Evolutionary conservation across 1,140 invertebrate genomes (phyloP).

Genomic region (Lethocerus indicus): DNA sequence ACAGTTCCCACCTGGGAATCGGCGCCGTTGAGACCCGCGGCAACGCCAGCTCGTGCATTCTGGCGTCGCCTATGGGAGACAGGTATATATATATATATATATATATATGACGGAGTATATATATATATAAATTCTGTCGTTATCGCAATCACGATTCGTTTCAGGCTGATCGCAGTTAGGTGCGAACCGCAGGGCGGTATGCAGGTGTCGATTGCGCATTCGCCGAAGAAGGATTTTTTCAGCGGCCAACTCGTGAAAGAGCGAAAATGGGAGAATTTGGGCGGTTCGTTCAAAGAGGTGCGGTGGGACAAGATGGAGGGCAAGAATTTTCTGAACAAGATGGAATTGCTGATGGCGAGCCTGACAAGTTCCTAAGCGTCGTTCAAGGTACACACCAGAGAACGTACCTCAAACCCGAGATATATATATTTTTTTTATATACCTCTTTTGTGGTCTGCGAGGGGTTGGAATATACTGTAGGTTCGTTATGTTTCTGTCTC

Average conservation of each 20-base stretch:
- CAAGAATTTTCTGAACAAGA: slow-evolving; percentile 92
- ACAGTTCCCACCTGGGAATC: slow-evolving; percentile 68
- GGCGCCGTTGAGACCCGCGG: slow-evolving; percentile 78
- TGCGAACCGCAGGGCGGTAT: slow-evolving; percentile 58
- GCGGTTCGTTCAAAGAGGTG: slow-evolving; percentile 78
- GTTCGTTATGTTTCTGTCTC: too few species aligned
- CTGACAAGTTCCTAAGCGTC: slow-evolving; percentile 43
- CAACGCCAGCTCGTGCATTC: slow-evolving; percentile 68
- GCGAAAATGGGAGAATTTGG: slow-evolving; percentile 80
- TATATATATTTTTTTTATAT: too few species aligned
- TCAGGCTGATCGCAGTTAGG: slow-evolving; percentile 71
- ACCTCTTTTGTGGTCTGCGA: too few species aligned
- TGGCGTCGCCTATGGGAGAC: slow-evolving; percentile 73
- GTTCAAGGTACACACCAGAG: too few species aligned
- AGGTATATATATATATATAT: slow-evolving; percentile 27
- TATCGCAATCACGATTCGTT: slow-evolving; percentile 18
- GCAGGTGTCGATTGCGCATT: slow-evolving; percentile 59
- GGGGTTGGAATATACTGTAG: too few species aligned
- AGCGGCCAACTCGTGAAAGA: slow-evolving; percentile 71
- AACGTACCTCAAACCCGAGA: too few species aligned
- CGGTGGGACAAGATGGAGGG: slow-evolving; percentile 89
- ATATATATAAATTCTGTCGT: neutral
- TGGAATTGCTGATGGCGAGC: slow-evolving; percentile 90
- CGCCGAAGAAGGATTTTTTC: slow-evolving; percentile 72
- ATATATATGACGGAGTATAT: neutral